Conservation (phyloP, 1,140 invertebrate species). For the Drosophila ficusphila region DNA sequence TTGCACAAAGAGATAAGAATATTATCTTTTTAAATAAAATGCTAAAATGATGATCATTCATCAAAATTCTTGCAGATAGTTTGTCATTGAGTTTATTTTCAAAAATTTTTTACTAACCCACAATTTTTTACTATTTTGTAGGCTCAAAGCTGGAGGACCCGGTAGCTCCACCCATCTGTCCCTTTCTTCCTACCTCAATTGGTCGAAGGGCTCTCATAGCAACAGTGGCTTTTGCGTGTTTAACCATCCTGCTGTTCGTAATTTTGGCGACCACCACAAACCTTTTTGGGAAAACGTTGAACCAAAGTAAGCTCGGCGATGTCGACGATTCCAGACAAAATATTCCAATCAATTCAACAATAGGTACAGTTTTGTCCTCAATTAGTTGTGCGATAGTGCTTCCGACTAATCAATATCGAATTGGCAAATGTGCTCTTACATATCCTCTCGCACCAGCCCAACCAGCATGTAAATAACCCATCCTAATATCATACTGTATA, state of each 20-base stretch:
- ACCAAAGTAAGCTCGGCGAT: conserved; percentile 82
- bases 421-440: conserved; percentile 26
- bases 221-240: conserved; percentile 49
- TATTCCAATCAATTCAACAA: conserved; percentile 84
- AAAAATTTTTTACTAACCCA: not conserved
- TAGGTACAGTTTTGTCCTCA: conserved; percentile 80
- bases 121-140: conserved; percentile 12
- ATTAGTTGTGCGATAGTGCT: conserved; percentile 40
- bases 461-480: conserved; percentile 21
- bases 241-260: conserved; percentile 52
- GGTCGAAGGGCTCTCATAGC: conserved; percentile 65
- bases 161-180: conserved; percentile 45
- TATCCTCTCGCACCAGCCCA: not conserved
- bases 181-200: conserved; percentile 56
- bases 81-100: no score
- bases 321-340: conserved; percentile 81
- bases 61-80: no score
- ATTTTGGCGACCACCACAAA: conserved; percentile 59
- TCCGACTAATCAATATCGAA: conserved; percentile 20
- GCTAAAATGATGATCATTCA: no score
- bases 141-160: conserved; percentile 50
- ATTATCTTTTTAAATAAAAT: no score
- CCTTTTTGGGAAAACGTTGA: conserved; percentile 61
- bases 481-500: conserved; percentile 17
- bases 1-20: no score